Percentiles rank a stretch among this genome's conserved stretches.
These are phyloP conservation scores for Cephus pygmeus DNA, from an alignment of 2,888 invertebrate genomes.

Conservation along the genomic window DNA sequence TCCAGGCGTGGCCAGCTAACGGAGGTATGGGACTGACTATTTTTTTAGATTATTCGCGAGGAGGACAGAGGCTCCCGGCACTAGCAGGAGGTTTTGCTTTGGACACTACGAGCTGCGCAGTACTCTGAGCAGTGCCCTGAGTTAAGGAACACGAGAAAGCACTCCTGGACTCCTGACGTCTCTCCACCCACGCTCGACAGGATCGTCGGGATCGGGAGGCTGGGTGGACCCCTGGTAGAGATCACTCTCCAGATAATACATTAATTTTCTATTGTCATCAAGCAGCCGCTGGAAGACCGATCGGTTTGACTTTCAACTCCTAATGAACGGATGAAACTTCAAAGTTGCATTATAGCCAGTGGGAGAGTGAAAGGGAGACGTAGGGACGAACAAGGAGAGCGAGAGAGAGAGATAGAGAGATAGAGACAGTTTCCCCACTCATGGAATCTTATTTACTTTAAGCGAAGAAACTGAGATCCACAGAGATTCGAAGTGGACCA, in stretches of 20 bases:
- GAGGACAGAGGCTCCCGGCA: conserved; percentile 23
- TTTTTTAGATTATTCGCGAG: conserved; percentile 50
- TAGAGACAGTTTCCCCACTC: neutral
- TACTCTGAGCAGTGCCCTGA: conserved; percentile 29
- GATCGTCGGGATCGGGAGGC: conserved; percentile 21
- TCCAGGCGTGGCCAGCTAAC: neutral
- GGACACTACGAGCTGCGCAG: neutral
- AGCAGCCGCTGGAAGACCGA: conserved; percentile 42
- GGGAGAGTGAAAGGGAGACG: neutral
- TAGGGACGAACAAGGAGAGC: neutral
- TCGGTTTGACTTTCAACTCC: conserved; percentile 33
- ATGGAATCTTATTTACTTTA: neutral
- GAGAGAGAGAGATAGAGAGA: neutral
- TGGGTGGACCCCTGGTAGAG: conserved; percentile 41
- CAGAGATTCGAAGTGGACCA: neutral
- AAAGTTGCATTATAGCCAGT: conserved; percentile 22
- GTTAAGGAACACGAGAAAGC: conserved; percentile 66
- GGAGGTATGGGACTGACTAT: conserved; percentile 27
- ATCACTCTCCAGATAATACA: conserved; percentile 56
- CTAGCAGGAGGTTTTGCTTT: conserved; percentile 1
- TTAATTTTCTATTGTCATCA: conserved; percentile 61
- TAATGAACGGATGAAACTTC: conserved; percentile 15
- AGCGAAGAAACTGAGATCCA: neutral
- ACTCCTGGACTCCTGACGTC: conserved; percentile 61
- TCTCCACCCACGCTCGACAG: conserved; percentile 37